phyloP scores from a whole-genome alignment of 2,888 invertebrate genomes.

The Xestia sexstrigata region DNA sequence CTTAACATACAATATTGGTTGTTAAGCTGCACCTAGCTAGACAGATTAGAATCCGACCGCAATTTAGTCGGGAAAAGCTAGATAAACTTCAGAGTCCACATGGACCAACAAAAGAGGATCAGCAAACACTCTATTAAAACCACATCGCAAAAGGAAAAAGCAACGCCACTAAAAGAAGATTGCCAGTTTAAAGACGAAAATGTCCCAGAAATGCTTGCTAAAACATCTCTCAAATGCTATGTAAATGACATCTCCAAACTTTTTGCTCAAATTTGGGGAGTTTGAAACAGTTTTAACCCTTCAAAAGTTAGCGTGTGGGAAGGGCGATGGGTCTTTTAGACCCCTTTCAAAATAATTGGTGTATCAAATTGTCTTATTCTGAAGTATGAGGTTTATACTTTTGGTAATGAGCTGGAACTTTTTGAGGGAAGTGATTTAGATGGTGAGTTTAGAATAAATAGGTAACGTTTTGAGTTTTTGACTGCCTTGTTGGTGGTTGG shows the following conservation, averaged over 20 bases:
- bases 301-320: conserved; percentile 56
- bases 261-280: conserved; percentile 56
- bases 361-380: conserved; percentile 61
- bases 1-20: too few species aligned
- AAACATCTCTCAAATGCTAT: conserved; percentile 48
- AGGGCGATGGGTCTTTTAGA: conserved; percentile 50
- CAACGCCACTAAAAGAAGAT: conserved; percentile 26
- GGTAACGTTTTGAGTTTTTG: not conserved
- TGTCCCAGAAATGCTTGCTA: conserved; percentile 26
- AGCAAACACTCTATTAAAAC: conserved; percentile 1
- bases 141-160: conserved; percentile 1
- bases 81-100: not conserved
- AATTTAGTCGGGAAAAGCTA: not conserved
- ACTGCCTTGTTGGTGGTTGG: too few species aligned
- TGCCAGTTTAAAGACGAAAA: conserved; percentile 28
- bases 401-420: conserved; percentile 47
- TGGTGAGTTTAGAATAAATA: conserved; percentile 18
- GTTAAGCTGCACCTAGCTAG: too few species aligned
- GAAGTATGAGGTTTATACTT: conserved; percentile 35
- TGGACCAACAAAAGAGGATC: not conserved
- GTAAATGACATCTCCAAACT: conserved; percentile 58
- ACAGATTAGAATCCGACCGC: not conserved
- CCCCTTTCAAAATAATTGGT: conserved; percentile 62
- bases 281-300: conserved; percentile 63
- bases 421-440: conserved; percentile 40